Evolutionary conservation across 2,797 vertebrate genomes (phyloP), one percentile per base, ranked within the genome.

Genomic region (Spizella passerina): DNA sequence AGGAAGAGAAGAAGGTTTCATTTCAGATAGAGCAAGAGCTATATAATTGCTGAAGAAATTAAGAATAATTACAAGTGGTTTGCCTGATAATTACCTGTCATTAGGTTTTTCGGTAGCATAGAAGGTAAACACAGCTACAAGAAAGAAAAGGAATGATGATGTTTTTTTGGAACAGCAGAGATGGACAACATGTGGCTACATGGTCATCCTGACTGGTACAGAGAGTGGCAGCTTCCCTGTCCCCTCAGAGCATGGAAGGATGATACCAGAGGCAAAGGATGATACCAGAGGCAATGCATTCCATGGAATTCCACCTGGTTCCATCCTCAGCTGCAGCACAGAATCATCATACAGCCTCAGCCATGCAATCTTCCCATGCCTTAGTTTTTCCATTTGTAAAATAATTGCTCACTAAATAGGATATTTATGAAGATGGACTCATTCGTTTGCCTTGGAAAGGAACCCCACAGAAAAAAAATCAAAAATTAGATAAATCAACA

Each of bases 11-110:
- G 66, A 27, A 69, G 72, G 50, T 30, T 94, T 85, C 76, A 41
- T 84, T 96, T 77, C 64, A 90, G 80, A 96, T 69, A 90, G 52
- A 89, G 86, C 63, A 81, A 90, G 69, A 88, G 30, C 63, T 82
- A 9, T 8, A 22, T 83, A 92, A 96, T 43, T 72, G 82, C 91
- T 65, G 22, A 32, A 87, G 61, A 85, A 79, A 70, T 57, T 71
- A 92, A 85, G 78, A 94, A 84, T 93, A 86, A 94, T 85, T 93
- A 71, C 39, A 77, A 93, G 65, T 59, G 69, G 89, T 94, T 84
- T 92, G 94, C 82, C 81, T 79, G 63, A 68, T 93, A 93, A 75
- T 84, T 95, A 95, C 82, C 56, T 84, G 82, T 46, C 86, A 86
- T 94, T 89, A 69, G 1, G 0, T 13, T 64, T 85, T 78, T 66